A percentile compares a stretch with the other conserved stretches of the same genome.
Conservation (phyloP, 2,888 invertebrate genomes). For the Archips crataeganus region DNA sequence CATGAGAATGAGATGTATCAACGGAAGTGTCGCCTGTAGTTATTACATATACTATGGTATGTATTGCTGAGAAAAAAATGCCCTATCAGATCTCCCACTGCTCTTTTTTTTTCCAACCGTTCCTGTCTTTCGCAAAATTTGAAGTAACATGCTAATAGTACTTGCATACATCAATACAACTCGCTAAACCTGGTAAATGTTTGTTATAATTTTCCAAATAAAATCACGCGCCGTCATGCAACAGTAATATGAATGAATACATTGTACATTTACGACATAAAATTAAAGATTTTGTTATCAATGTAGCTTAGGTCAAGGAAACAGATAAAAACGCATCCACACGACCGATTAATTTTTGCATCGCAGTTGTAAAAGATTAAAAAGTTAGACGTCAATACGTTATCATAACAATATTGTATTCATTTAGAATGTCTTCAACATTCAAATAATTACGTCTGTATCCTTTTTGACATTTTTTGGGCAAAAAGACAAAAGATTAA, state of each 20-base stretch:
- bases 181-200: too few relatives aligned
- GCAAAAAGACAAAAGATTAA: not conserved
- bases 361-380: constrained; percentile 12
- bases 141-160: too few relatives aligned
- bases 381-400: not conserved
- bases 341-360: constrained; percentile 6
- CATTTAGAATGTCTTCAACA: not conserved
- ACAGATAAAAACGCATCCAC: constrained; percentile 7
- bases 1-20: too few relatives aligned
- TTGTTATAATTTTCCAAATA: not conserved
- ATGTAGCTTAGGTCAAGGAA: constrained; percentile 8
- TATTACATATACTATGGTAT: too few relatives aligned
- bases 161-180: too few relatives aligned
- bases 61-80: too few relatives aligned
- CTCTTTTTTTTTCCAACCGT: too few relatives aligned
- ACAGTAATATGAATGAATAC: not conserved
- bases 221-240: not conserved
- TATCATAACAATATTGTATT: not conserved
- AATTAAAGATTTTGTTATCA: constrained; percentile 10
- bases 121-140: too few relatives aligned
- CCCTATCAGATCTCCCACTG: too few relatives aligned
- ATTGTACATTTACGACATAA: not conserved
- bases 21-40: too few relatives aligned
- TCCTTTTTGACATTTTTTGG: not conserved
- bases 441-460: not conserved